These are phyloP conservation scores for Tautogolabrus adspersus DNA, from an alignment of 2,113 vertebrate species.

Conservation along the genomic window DNA sequence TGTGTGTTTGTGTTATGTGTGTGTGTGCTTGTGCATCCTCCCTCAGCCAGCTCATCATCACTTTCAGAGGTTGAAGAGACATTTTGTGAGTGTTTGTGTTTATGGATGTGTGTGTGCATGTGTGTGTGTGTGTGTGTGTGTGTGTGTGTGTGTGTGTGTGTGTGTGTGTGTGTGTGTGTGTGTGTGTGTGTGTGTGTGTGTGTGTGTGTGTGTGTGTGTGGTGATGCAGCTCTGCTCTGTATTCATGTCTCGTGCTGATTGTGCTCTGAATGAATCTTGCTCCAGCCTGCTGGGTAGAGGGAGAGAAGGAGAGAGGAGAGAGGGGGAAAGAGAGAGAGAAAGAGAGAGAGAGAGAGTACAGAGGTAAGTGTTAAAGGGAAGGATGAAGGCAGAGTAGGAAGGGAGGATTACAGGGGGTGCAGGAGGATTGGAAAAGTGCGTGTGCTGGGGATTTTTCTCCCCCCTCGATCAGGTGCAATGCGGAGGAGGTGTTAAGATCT, in stretches of 20 bases:
- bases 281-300: slow-evolving; percentile 60
- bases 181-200: slow-evolving; percentile 32
- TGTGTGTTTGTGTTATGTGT: background rate
- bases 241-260: slow-evolving; percentile 78
- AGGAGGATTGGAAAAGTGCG: slow-evolving; percentile 78
- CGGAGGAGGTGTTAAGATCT: slow-evolving; percentile 79
- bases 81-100: slow-evolving; percentile 51
- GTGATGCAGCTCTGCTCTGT: slow-evolving; percentile 72
- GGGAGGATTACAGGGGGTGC: slow-evolving; percentile 75
- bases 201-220: slow-evolving; percentile 15
- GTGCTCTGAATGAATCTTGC: slow-evolving; percentile 76
- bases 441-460: slow-evolving; percentile 63
- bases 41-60: slow-evolving; percentile 63
- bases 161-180: slow-evolving; percentile 34
- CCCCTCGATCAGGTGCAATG: slow-evolving; percentile 78
- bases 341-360: slow-evolving; percentile 30
- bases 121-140: slow-evolving; percentile 30
- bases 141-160: slow-evolving; percentile 12
- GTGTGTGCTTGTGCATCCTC: slow-evolving; percentile 9
- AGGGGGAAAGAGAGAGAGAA: slow-evolving; percentile 24
- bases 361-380: slow-evolving; percentile 52
- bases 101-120: slow-evolving; percentile 23
- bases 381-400: slow-evolving; percentile 72
- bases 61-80: slow-evolving; percentile 62
- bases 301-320: slow-evolving; percentile 20